Evolutionary conservation across 2,113 vertebrate species (phyloP), one percentile per base, ranked within the genome.

Genomic region (Catharus minimus): DNA sequence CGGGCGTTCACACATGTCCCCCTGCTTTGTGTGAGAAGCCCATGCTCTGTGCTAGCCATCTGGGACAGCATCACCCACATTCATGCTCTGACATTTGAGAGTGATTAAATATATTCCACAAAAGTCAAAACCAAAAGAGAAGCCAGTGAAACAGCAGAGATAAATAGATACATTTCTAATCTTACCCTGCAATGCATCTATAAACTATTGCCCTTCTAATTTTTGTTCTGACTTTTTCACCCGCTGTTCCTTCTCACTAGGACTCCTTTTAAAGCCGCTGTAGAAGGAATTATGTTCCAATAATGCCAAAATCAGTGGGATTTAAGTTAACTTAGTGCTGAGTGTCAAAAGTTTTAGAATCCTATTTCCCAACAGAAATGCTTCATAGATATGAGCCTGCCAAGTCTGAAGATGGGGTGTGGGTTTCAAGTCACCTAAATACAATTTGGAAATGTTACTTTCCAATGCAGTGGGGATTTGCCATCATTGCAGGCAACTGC

Each of bases 91-190:
- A 67, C 67, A 86, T 90, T 95, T 82, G 90, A 76, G 61, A 90
- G 30, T n/a, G 46, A 92, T 86, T 93, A 91, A 88, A 92, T 67
- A 43, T 82, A 79, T 90, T 86, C 90, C 69, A 68, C 13, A 4
- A 90, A 95, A 90, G 66, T 39, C 66, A 86, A 92, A 95, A 86
- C 46, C 2, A 1, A 82, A 77, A 67, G 22, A 94, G 47, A 88
- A 88, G 66, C 41, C 61, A 75, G 65, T 39, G 77, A 84, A 95
- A 73, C 32, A 89, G 74, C 81, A 79, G 74, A 79, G 77, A 81
- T 72, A 93, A 93, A 81, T 32, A 75, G 90, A 75, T 86, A 55
- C 18, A 62, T 76, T 90, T 95, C 88, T 87, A 80, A 79, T 84
- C 69, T 95, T 69, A 87, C n/a, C 26, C 74, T 92, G 69, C 16